phyloP scores from a whole-genome alignment of 2,888 invertebrate species.

The Gerris lacustris region DNA sequence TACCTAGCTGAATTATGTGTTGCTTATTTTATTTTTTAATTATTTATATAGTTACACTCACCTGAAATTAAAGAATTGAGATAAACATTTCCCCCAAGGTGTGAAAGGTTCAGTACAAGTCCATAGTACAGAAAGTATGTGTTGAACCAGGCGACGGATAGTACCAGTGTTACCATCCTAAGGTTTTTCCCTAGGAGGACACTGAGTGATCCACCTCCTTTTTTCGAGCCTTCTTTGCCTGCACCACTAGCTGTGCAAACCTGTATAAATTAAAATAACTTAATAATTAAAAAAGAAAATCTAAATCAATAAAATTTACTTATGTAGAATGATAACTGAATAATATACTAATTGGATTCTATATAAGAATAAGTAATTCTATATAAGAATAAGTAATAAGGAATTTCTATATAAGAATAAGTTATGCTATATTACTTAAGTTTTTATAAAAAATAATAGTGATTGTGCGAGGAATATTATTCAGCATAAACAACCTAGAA shows the following conservation, averaged over 20 bases:
- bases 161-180: slow-evolving; percentile 54
- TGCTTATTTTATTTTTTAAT: background rate
- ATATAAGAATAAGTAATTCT: too few relatives aligned
- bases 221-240: background rate
- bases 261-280: background rate
- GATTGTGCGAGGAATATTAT: too few relatives aligned
- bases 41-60: slow-evolving; percentile 34
- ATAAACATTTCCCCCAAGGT: slow-evolving; percentile 63
- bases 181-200: slow-evolving; percentile 32
- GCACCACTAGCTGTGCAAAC: background rate
- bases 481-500: too few relatives aligned
- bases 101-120: slow-evolving; percentile 57
- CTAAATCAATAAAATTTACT: too few relatives aligned
- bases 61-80: slow-evolving; percentile 43
- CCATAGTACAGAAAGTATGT: slow-evolving; percentile 70
- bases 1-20: too few relatives aligned
- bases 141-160: slow-evolving; percentile 62
- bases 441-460: too few relatives aligned
- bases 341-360: too few relatives aligned
- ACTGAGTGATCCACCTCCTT: background rate
- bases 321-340: too few relatives aligned
- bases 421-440: too few relatives aligned
- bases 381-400: too few relatives aligned
- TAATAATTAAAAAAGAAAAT: too few relatives aligned
- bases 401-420: too few relatives aligned